A percentile compares a stretch with the other conserved stretches of the same genome.
Conservation (phyloP, 92 coral and sea anemone species). For the Heteractis magnifica region DNA sequence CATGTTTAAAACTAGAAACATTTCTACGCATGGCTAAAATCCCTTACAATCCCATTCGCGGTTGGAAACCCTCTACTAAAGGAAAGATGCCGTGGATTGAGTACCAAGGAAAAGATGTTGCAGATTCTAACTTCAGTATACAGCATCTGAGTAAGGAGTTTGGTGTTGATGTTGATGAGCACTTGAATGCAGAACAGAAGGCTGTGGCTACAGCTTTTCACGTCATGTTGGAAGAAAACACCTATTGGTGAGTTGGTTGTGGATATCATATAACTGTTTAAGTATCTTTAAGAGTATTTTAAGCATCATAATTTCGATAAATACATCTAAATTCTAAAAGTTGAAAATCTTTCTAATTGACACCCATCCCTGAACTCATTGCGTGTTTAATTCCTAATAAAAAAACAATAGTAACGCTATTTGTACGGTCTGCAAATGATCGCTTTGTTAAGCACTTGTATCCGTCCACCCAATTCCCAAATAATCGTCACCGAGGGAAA, state of each 20-base stretch:
- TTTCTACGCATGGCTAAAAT: conserved; percentile 81
- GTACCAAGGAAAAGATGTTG: conserved; percentile 62
- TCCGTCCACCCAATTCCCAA: too few species aligned
- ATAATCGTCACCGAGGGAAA: too few species aligned
- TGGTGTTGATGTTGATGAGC: conserved; percentile 62
- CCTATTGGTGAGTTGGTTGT: conserved; percentile 63
- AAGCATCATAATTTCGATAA: too few species aligned
- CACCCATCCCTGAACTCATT: too few species aligned
- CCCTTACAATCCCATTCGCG: conserved; percentile 67
- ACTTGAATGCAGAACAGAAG: conserved; percentile 51
- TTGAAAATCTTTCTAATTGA: too few species aligned
- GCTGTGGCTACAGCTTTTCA: conserved; percentile 72
- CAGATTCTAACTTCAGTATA: conserved; percentile 83
- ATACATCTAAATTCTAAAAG: too few species aligned
- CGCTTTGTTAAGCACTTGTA: too few species aligned
- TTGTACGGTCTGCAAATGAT: too few species aligned
- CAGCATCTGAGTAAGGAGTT: conserved; percentile 79
- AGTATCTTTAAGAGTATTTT: background rate
- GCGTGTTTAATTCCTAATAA: too few species aligned
- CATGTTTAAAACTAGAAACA: conserved; percentile 79
- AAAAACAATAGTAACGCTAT: too few species aligned
- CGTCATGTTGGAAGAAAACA: conserved; percentile 86
- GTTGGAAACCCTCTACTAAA: conserved; percentile 70
- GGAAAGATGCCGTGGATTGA: conserved; percentile 90
- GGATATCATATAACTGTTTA: background rate